These are phyloP conservation scores for Drosophila ogumai DNA, from an alignment of 1,140 invertebrate genomes.

Conservation along the genomic window DNA sequence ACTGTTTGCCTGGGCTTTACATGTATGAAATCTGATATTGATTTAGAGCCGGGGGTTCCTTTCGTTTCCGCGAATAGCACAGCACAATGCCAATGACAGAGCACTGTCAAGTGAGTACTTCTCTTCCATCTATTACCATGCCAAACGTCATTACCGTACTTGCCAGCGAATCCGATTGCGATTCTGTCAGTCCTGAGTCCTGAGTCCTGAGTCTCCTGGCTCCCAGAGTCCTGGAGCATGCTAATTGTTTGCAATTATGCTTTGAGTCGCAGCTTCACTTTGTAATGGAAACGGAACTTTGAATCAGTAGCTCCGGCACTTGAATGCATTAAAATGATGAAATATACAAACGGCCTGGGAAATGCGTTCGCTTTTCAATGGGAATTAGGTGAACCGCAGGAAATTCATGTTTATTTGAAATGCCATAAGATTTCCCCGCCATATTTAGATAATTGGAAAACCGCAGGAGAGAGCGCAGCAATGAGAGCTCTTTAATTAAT, in stretches of 20 bases:
- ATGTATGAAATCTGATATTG: conserved; percentile 40
- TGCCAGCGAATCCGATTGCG: conserved; percentile 17
- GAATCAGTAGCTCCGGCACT: conserved; percentile 20
- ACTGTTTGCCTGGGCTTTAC: conserved; percentile 10
- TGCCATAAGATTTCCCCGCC: conserved; percentile 9
- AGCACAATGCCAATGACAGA: conserved; percentile 37
- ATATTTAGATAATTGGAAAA: conserved; percentile 29
- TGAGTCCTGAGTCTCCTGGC: not conserved
- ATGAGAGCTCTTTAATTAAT: conserved; percentile 11
- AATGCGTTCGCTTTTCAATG: conserved; percentile 19
- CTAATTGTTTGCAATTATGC: conserved; percentile 83
- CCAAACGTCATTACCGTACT: conserved; percentile 23
- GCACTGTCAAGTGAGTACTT: conserved; percentile 34
- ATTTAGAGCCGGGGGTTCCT: conserved; percentile 11
- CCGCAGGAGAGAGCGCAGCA: not conserved
- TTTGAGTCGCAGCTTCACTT: conserved; percentile 57
- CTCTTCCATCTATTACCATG: conserved; percentile 6
- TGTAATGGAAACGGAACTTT: conserved; percentile 49
- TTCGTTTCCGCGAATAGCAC: conserved; percentile 25
- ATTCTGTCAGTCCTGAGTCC: conserved; percentile 8
- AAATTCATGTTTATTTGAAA: conserved; percentile 36
- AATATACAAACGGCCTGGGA: conserved; percentile 3
- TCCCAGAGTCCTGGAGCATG: conserved; percentile 43
- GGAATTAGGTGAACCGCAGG: conserved; percentile 33
- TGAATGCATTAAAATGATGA: conserved; percentile 39